phyloP scores from a whole-genome alignment of 2,888 invertebrate genomes.

The Tillus elongatus region DNA sequence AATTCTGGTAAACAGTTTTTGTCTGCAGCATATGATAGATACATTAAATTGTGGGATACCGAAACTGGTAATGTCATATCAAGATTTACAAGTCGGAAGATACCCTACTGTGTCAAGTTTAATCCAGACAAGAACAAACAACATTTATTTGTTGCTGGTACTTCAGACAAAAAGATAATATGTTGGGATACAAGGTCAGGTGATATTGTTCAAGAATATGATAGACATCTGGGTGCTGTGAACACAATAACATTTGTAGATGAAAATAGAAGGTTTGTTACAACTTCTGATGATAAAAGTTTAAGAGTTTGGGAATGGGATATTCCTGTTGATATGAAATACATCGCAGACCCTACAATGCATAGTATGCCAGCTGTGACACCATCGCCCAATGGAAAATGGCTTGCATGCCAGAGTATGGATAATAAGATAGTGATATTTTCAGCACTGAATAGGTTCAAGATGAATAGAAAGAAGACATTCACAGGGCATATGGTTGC shows the following conservation, averaged over 20 bases:
- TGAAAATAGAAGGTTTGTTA: constrained; percentile 94
- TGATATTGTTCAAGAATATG: constrained; percentile 96
- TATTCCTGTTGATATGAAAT: constrained; percentile 98
- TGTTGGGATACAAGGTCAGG: constrained; percentile 96
- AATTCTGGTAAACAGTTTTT: constrained; percentile 87
- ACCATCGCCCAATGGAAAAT: constrained; percentile 92
- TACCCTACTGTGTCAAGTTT: constrained; percentile 97
- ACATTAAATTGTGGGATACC: constrained; percentile 98
- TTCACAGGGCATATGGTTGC: constrained; percentile 99
- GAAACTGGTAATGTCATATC: constrained; percentile 84
- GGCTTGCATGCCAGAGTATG: constrained; percentile 98
- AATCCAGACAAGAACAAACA: constrained; percentile 97
- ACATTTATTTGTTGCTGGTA: constrained; percentile 95
- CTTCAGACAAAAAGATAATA: constrained; percentile 98
- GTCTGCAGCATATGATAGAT: constrained; percentile 90
- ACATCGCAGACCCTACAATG: constrained; percentile 98
- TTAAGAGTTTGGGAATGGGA: constrained; percentile 99
- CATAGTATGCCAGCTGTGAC: constrained; percentile 98
- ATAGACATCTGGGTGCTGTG: constrained; percentile 96
- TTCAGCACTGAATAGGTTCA: constrained; percentile 93
- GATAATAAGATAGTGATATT: constrained; percentile 98
- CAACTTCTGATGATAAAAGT: constrained; percentile 98
- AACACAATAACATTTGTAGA: constrained; percentile 99
- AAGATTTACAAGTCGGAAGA: constrained; percentile 90
- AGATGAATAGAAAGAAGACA: constrained; percentile 95